phyloP scores from a whole-genome alignment of 2,888 invertebrate genomes.

The Netelia virgata region DNA sequence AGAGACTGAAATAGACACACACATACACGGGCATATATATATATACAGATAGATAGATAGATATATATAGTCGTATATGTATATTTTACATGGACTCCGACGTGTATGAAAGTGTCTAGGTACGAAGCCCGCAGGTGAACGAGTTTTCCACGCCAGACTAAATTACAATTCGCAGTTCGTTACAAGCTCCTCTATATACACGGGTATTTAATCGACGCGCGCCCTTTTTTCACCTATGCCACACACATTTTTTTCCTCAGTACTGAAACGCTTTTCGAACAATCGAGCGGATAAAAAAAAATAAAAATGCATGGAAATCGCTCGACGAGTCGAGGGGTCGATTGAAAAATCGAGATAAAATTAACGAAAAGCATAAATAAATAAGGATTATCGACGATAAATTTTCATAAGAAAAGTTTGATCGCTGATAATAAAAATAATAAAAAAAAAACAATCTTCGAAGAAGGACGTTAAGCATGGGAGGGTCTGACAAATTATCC shows the following conservation, averaged over 20 bases:
- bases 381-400: constrained; percentile 9
- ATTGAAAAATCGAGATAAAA: not conserved
- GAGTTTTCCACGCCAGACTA: constrained; percentile 30
- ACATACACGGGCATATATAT: not conserved
- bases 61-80: not conserved
- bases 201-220: not conserved
- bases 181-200: not conserved
- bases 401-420: not conserved
- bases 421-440: no score
- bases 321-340: not conserved
- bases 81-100: not conserved
- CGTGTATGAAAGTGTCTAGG: not conserved
- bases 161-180: constrained; percentile 27
- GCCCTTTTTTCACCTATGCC: not conserved
- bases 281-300: constrained; percentile 5
- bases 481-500: constrained; percentile 16
- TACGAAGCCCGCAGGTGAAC: constrained; percentile 13
- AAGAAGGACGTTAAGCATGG: not conserved
- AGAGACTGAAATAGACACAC: not conserved
- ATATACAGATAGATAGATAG: no score
- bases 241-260: constrained; percentile 2
- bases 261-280: not conserved
- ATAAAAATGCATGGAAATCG: not conserved
- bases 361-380: not conserved
- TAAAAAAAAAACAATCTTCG: not conserved